Conservation (phyloP, 2,888 invertebrate species). For the Limnephilus auricula region DNA sequence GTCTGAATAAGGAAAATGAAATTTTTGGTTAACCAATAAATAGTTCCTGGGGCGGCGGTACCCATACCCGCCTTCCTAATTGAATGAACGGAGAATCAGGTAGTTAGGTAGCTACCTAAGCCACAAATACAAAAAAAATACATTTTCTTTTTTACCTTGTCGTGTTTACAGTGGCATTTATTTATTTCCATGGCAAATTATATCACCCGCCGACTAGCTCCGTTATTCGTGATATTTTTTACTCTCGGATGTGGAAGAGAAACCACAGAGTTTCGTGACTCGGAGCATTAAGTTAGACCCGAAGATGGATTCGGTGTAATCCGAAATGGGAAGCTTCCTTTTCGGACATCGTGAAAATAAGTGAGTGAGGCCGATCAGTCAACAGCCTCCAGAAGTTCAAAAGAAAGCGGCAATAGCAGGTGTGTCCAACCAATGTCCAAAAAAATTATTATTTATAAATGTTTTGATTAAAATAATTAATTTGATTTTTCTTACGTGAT, state of each 20-base stretch:
- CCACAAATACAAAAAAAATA: too few relatives aligned
- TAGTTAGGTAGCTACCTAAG: too few relatives aligned
- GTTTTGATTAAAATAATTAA: too few relatives aligned
- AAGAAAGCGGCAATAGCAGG: neutral
- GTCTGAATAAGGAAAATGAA: too few relatives aligned
- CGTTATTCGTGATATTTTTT: neutral
- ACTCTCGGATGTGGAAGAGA: neutral
- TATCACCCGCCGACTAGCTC: neutral
- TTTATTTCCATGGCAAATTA: neutral
- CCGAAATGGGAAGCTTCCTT: neutral
- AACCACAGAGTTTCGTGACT: constrained; percentile 25
- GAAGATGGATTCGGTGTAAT: constrained; percentile 14
- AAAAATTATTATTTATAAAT: too few relatives aligned
- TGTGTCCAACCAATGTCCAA: neutral
- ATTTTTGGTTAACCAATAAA: too few relatives aligned
- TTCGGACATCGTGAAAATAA: neutral
- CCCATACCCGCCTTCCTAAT: too few relatives aligned
- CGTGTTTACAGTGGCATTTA: neutral
- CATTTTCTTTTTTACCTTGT: neutral
- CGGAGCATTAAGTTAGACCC: neutral
- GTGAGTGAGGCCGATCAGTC: neutral
- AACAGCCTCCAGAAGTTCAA: constrained; percentile 13
- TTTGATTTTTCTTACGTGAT: too few relatives aligned
- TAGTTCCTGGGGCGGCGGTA: too few relatives aligned
- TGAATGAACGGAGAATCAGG: too few relatives aligned